Conservation (phyloP, 2,113 vertebrate species). For the Hydrolagus affinis region DNA sequence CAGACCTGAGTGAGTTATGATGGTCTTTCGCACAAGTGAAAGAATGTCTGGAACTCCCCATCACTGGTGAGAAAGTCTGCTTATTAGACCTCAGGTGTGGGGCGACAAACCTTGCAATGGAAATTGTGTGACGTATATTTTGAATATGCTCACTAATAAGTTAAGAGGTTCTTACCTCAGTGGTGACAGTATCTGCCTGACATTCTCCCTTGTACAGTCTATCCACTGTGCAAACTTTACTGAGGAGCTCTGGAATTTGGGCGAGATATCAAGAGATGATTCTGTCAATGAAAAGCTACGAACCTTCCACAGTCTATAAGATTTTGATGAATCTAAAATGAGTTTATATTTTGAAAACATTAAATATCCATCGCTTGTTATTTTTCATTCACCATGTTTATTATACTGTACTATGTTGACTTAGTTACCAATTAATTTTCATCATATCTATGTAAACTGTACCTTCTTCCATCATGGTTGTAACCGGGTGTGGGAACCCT, state of each 20-base stretch:
- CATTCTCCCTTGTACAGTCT: not conserved
- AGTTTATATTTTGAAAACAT: not conserved
- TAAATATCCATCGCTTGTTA: not conserved
- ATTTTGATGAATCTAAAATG: not conserved
- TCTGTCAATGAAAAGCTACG: not conserved
- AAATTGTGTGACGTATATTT: not conserved
- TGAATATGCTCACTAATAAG: not conserved
- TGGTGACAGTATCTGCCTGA: not conserved
- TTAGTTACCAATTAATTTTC: not conserved
- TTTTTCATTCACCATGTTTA: not conserved
- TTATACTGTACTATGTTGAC: not conserved
- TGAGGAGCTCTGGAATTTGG: not conserved
- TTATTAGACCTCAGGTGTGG: not conserved
- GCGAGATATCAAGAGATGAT: not conserved
- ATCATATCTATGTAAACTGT: not conserved
- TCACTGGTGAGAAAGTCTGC: not conserved
- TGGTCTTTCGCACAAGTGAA: not conserved
- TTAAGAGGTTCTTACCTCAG: not conserved
- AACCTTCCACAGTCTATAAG: not conserved
- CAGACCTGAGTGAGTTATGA: not conserved
- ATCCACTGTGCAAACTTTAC: not conserved
- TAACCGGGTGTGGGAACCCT: not conserved
- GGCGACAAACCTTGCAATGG: not conserved
- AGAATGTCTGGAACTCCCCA: constrained; percentile 1
- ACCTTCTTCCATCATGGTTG: not conserved